phyloP scores from a whole-genome alignment of 2,113 vertebrate genomes.

The Corythoichthys haematopterus region DNA sequence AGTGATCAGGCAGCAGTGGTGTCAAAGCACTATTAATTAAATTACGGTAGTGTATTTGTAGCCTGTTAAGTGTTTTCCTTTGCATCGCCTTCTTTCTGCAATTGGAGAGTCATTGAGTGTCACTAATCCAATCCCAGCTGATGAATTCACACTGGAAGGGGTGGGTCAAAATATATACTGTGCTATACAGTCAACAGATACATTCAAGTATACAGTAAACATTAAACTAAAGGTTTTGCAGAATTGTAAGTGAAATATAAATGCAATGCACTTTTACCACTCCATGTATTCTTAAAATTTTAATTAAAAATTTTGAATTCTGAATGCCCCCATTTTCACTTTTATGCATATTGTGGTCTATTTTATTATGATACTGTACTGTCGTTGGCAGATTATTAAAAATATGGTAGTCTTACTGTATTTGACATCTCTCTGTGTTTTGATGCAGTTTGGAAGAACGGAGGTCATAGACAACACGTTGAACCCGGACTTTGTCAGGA shows the following conservation, averaged over 20 bases:
- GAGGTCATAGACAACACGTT: slow-evolving; percentile 95
- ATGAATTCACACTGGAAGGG: neutral
- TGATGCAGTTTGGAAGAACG: slow-evolving; percentile 85
- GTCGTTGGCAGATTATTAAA: neutral
- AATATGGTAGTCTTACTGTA: neutral
- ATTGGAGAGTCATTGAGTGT: neutral
- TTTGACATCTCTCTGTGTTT: slow-evolving; percentile 16
- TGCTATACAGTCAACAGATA: neutral
- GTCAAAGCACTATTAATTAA: slow-evolving; percentile 24
- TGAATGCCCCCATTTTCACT: neutral
- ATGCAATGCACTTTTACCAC: neutral
- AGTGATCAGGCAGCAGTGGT: slow-evolving; percentile 7
- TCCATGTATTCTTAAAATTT: neutral
- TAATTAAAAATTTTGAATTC: neutral
- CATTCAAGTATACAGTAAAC: too few species aligned
- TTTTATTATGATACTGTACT: neutral
- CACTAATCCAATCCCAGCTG: neutral
- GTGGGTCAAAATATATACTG: neutral
- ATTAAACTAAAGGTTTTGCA: neutral
- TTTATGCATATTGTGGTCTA: neutral
- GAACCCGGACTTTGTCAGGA: slow-evolving; percentile 92
- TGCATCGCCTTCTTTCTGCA: slow-evolving; percentile 1
- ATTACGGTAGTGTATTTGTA: slow-evolving; percentile 25
- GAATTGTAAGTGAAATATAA: neutral
- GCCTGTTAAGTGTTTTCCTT: slow-evolving; percentile 18